These are phyloP conservation scores for Catocala fraxini DNA, from an alignment of 2,888 invertebrate species.

Conservation along the genomic window DNA sequence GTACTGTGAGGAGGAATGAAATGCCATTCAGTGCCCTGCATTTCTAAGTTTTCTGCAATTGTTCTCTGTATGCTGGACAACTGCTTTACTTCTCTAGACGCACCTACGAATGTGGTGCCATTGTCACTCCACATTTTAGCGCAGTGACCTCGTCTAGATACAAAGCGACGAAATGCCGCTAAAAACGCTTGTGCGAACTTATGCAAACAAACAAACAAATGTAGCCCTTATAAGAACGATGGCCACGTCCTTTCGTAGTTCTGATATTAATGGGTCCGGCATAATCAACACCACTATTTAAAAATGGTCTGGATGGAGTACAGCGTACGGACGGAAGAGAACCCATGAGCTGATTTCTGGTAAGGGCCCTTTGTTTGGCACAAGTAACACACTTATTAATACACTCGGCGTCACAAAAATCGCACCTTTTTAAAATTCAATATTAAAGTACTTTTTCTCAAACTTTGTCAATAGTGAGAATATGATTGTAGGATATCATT, in stretches of 20 bases:
- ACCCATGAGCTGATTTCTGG: too few relatives aligned
- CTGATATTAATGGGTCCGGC: slow-evolving; percentile 5
- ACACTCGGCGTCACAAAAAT: too few relatives aligned
- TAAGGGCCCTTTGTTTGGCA: too few relatives aligned
- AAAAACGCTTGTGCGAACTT: background rate
- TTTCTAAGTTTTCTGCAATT: slow-evolving; percentile 2
- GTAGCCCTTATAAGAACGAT: background rate
- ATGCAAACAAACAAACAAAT: background rate
- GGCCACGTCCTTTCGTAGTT: background rate
- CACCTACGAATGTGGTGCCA: background rate
- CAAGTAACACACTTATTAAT: background rate
- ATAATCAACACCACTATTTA: slow-evolving; percentile 2
- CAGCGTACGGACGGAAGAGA: background rate
- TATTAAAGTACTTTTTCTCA: too few relatives aligned
- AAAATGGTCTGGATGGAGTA: slow-evolving; percentile 2
- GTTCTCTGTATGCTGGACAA: background rate
- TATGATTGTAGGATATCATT: too few relatives aligned
- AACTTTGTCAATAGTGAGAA: too few relatives aligned
- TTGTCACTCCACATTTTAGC: background rate
- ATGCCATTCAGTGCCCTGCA: background rate
- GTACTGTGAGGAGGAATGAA: background rate
- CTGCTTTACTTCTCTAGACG: background rate
- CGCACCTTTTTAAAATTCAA: too few relatives aligned
- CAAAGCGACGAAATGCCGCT: slow-evolving; percentile 1
- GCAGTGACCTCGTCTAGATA: slow-evolving; percentile 2